Evolutionary conservation across 2,113 vertebrate species (phyloP).

Genomic region (Megatriorchis doriae): DNA sequence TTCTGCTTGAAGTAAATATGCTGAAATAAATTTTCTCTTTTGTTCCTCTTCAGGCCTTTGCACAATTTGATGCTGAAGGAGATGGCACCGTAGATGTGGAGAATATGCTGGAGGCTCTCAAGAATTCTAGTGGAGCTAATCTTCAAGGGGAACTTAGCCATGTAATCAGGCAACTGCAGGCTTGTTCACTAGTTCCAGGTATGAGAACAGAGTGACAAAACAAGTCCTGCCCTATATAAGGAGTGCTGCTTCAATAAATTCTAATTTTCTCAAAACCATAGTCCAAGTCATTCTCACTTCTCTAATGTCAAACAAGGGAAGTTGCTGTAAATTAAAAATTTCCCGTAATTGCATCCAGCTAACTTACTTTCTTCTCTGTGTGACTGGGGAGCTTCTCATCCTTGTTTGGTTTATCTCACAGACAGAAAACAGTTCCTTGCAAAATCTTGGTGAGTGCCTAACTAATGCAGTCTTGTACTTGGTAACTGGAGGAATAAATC

Average conservation of each 20-base stretch:
- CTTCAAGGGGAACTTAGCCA: conserved; percentile 94
- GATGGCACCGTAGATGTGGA: conserved; percentile 93
- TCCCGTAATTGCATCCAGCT: not conserved
- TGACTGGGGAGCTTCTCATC: not conserved
- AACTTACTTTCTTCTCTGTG: not conserved
- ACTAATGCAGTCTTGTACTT: not conserved
- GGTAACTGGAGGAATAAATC: not conserved
- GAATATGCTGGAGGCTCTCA: conserved; percentile 89
- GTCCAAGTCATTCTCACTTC: not conserved
- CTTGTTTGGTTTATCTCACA: not conserved
- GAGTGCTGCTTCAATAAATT: not conserved
- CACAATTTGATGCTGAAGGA: conserved; percentile 94
- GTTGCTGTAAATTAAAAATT: not conserved
- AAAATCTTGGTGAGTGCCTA: not conserved
- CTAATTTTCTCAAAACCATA: not conserved
- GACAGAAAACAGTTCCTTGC: not conserved
- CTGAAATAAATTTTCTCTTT: not conserved
- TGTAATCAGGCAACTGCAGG: conserved; percentile 92
- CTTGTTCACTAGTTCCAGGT: conserved; percentile 96
- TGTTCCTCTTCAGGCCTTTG: conserved; percentile 81
- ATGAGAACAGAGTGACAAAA: not conserved
- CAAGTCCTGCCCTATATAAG: not conserved
- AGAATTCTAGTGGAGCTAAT: conserved; percentile 92
- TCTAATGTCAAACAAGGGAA: not conserved
- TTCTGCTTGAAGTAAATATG: not conserved